Conservation (phyloP, 2,113 vertebrate genomes). For the Lagopus leucura region DNA sequence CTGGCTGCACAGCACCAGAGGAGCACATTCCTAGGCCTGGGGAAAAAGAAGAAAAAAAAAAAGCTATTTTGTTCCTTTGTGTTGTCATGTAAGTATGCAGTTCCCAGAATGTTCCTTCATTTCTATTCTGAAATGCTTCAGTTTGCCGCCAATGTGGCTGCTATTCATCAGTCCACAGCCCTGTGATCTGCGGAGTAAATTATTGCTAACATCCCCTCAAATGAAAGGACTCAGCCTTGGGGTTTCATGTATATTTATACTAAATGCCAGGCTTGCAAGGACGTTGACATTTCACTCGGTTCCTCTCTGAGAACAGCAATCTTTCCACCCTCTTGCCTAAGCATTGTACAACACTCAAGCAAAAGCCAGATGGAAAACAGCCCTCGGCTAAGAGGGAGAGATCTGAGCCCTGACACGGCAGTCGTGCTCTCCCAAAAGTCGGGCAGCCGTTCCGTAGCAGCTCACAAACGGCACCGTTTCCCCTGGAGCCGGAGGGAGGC, state of each 20-base stretch:
- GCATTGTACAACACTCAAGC: neutral
- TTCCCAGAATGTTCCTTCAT: neutral
- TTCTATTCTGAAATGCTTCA: neutral
- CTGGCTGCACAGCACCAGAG: neutral
- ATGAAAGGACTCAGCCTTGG: neutral
- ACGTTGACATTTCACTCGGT: constrained; percentile 18
- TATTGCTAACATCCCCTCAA: constrained; percentile 5
- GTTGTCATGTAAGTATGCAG: neutral
- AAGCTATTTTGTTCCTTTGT: rapidly evolving
- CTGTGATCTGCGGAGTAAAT: neutral
- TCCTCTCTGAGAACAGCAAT: neutral
- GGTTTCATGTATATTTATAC: constrained; percentile 20
- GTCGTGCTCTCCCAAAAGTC: neutral
- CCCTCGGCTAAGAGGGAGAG: neutral
- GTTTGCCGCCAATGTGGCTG: neutral
- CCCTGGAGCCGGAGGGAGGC: neutral
- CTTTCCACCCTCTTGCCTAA: neutral
- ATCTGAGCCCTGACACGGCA: neutral
- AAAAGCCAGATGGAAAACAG: neutral
- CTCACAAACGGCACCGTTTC: neutral
- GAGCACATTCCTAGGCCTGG: neutral
- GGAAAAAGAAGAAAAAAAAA: neutral
- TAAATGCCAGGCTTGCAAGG: neutral
- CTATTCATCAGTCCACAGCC: neutral
- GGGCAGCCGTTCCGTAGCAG: neutral